These are phyloP conservation scores for Drosophila tristis DNA, from an alignment of 1,140 invertebrate genomes.

Conservation along the genomic window DNA sequence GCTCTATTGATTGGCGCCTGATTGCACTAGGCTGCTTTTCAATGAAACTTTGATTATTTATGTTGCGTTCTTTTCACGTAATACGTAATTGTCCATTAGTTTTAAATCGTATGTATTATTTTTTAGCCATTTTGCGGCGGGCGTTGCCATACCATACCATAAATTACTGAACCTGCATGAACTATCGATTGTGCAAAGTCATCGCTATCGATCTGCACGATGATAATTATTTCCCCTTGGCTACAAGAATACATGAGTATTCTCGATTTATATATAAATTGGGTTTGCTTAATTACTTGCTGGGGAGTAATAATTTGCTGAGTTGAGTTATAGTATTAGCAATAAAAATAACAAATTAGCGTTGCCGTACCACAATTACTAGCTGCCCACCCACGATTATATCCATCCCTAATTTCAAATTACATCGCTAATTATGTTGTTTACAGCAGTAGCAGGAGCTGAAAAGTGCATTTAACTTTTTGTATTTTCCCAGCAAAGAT, in stretches of 20 bases:
- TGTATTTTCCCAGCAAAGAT: slow-evolving; percentile 87
- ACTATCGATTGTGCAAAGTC: too few species aligned
- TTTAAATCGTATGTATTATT: slow-evolving; percentile 79
- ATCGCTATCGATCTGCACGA: too few species aligned
- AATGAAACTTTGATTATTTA: slow-evolving; percentile 57
- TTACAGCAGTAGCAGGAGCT: slow-evolving; percentile 89
- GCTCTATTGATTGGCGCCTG: slow-evolving; percentile 44
- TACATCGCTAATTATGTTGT: slow-evolving; percentile 42
- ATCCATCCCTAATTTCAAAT: slow-evolving; percentile 14
- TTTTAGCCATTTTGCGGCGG: slow-evolving; percentile 70
- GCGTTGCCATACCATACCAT: slow-evolving; percentile 50
- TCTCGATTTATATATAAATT: too few species aligned
- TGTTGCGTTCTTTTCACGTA: slow-evolving; percentile 76
- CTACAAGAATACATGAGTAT: not conserved
- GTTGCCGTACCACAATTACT: too few species aligned
- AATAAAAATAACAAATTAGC: too few species aligned
- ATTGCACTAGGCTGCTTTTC: slow-evolving; percentile 37
- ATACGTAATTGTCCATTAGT: slow-evolving; percentile 80
- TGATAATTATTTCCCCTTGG: not conserved
- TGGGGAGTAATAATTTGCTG: too few species aligned
- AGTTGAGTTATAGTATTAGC: too few species aligned
- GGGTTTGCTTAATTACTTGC: not conserved
- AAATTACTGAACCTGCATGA: not conserved
- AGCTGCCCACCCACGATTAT: too few species aligned
- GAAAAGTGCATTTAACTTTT: slow-evolving; percentile 13